phyloP scores from a whole-genome alignment of 1,140 invertebrate genomes.

The Drosophila cardini region DNA sequence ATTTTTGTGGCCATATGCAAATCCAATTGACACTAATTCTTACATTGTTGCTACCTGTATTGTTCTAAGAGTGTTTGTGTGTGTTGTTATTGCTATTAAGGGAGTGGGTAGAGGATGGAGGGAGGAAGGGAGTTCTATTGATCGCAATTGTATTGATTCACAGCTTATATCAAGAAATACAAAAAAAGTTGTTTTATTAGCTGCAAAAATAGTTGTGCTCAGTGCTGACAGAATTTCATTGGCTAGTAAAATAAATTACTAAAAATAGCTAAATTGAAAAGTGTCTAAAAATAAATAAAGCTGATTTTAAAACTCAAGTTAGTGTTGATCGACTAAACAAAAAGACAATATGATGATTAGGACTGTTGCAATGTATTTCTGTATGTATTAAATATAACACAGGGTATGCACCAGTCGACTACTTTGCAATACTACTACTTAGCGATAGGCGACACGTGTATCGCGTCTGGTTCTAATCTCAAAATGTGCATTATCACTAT shows the following conservation, averaged over 20 bases:
- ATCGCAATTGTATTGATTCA: background rate
- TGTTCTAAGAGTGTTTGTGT: background rate
- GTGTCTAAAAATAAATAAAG: too few relatives aligned
- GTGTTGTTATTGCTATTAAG: background rate
- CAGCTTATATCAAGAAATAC: background rate
- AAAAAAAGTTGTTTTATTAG: background rate
- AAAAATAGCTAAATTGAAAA: too few relatives aligned
- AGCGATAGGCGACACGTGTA: slow-evolving; percentile 26
- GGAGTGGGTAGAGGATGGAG: background rate
- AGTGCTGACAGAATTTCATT: too few relatives aligned
- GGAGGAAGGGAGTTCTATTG: too few relatives aligned
- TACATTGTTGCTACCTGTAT: slow-evolving; percentile 10
- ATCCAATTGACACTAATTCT: slow-evolving; percentile 25
- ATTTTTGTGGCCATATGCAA: slow-evolving; percentile 24
- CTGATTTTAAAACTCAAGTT: too few relatives aligned
- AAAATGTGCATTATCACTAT: slow-evolving; percentile 19
- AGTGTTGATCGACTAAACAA: too few relatives aligned
- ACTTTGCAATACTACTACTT: background rate
- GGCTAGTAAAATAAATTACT: too few relatives aligned
- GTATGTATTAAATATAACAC: too few relatives aligned
- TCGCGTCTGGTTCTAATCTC: slow-evolving; percentile 22
- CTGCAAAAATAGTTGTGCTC: too few relatives aligned
- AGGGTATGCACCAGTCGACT: background rate
- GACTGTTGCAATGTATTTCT: too few relatives aligned
- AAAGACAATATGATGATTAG: too few relatives aligned